A percentile compares a stretch with the other conserved stretches of the same genome.
These are phyloP conservation scores for Dasysyrphus tricinctus DNA, from an alignment of 2,888 invertebrate genomes.

Conservation along the genomic window DNA sequence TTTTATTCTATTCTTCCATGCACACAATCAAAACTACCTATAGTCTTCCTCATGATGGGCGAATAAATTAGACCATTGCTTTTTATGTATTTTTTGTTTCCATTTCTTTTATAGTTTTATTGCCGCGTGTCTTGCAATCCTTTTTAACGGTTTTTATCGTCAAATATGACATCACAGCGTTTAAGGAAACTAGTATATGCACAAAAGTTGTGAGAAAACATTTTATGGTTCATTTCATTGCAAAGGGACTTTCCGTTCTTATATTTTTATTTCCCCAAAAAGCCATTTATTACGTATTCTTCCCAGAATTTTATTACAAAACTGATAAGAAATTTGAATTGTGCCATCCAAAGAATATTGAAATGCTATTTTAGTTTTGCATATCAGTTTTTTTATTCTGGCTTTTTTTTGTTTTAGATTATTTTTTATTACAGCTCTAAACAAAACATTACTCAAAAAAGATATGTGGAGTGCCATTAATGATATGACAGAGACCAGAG, in stretches of 20 bases:
- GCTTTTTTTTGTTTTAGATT: background rate
- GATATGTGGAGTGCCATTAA: conserved; percentile 2
- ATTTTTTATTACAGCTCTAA: conserved; percentile 19
- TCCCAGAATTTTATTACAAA: conserved; percentile 60
- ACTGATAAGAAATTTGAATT: conserved; percentile 73
- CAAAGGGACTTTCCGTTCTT: conserved; percentile 32
- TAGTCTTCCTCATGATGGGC: background rate
- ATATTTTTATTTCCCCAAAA: conserved; percentile 52
- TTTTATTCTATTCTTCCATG: background rate
- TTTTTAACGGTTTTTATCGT: conserved; percentile 71
- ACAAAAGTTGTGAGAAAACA: conserved; percentile 51
- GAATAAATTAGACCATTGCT: conserved; percentile 25
- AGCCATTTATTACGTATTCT: conserved; percentile 44
- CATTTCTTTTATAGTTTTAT: conserved; percentile 24
- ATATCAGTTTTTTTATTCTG: conserved; percentile 32
- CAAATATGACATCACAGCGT: conserved; percentile 71
- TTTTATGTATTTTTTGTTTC: background rate
- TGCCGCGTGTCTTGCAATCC: conserved; percentile 64
- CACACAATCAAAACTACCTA: conserved; percentile 1
- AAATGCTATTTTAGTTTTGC: conserved; percentile 62
- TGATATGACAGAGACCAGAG: background rate
- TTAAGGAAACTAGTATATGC: conserved; percentile 18
- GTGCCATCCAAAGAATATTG: conserved; percentile 51
- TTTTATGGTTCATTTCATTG: conserved; percentile 76
- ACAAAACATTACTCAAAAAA: conserved; percentile 10